A percentile compares a stretch with the other conserved stretches of the same genome.
These are phyloP conservation scores for Holotrichia oblita DNA, from an alignment of 1,140 invertebrate genomes.

Conservation along the genomic window DNA sequence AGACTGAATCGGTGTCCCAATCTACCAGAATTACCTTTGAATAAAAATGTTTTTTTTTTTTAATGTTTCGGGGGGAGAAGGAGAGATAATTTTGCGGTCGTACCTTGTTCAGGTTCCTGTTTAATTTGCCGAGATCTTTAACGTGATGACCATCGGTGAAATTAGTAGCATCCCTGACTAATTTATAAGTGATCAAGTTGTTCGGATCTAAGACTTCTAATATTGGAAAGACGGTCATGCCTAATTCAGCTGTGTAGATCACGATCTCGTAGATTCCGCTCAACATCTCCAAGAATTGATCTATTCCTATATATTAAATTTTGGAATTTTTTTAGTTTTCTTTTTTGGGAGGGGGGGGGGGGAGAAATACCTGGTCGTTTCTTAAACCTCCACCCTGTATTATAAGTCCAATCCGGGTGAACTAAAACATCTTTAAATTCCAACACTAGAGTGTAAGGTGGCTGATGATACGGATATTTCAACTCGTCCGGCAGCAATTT, in stretches of 20 bases:
- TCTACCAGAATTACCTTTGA: slow-evolving; percentile 89
- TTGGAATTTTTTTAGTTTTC: no score
- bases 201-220: slow-evolving; percentile 93
- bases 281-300: slow-evolving; percentile 92
- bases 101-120: slow-evolving; percentile 89
- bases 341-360: no score
- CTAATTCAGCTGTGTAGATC: slow-evolving; percentile 93
- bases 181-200: slow-evolving; percentile 85
- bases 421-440: slow-evolving; percentile 97
- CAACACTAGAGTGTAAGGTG: slow-evolving; percentile 94
- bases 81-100: neutral
- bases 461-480: slow-evolving; percentile 91
- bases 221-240: slow-evolving; percentile 86
- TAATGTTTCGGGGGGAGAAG: neutral
- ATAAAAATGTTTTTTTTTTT: neutral
- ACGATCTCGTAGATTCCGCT: slow-evolving; percentile 95
- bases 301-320: no score
- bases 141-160: slow-evolving; percentile 96
- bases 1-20: slow-evolving; percentile 87
- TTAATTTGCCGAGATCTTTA: slow-evolving; percentile 94
- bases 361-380: no score
- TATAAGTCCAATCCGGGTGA: slow-evolving; percentile 98
- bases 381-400: slow-evolving; percentile 87
- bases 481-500: slow-evolving; percentile 95
- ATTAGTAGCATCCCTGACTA: slow-evolving; percentile 96